Conservation (phyloP, 2,888 invertebrate genomes). For the Leptopilina syphax region DNA sequence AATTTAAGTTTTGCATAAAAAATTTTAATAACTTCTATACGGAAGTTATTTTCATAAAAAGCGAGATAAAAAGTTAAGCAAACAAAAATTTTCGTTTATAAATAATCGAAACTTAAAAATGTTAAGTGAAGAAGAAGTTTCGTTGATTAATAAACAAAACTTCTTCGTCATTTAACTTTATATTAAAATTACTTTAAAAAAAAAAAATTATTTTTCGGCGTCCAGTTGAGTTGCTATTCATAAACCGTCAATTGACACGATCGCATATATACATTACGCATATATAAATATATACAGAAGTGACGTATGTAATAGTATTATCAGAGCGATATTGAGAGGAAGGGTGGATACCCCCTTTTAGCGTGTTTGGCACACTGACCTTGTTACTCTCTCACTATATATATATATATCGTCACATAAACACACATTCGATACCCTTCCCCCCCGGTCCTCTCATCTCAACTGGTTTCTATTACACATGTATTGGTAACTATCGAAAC, state of each 20-base stretch:
- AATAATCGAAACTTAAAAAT: too few relatives aligned
- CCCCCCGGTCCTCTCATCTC: background rate
- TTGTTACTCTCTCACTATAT: constrained; percentile 55
- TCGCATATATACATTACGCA: background rate
- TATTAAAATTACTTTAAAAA: too few relatives aligned
- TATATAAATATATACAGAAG: background rate
- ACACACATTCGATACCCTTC: constrained; percentile 50
- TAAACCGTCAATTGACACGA: background rate
- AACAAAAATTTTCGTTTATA: too few relatives aligned
- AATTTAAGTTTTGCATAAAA: too few relatives aligned
- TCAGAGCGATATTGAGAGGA: constrained; percentile 53
- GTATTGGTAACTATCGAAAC: constrained; percentile 67
- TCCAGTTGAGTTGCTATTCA: background rate
- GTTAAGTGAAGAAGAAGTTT: too few relatives aligned
- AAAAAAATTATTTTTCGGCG: too few relatives aligned
- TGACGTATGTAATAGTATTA: constrained; percentile 41
- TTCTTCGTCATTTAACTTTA: too few relatives aligned
- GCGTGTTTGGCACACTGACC: constrained; percentile 71
- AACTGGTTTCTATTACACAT: constrained; percentile 54
- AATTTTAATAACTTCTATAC: too few relatives aligned
- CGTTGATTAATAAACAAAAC: too few relatives aligned
- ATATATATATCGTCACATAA: constrained; percentile 57
- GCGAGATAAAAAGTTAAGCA: too few relatives aligned
- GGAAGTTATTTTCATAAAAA: too few relatives aligned
- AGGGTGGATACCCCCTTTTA: constrained; percentile 54